Conservation (phyloP, 1,140 invertebrate genomes). For the Drosophila sucinea region DNA sequence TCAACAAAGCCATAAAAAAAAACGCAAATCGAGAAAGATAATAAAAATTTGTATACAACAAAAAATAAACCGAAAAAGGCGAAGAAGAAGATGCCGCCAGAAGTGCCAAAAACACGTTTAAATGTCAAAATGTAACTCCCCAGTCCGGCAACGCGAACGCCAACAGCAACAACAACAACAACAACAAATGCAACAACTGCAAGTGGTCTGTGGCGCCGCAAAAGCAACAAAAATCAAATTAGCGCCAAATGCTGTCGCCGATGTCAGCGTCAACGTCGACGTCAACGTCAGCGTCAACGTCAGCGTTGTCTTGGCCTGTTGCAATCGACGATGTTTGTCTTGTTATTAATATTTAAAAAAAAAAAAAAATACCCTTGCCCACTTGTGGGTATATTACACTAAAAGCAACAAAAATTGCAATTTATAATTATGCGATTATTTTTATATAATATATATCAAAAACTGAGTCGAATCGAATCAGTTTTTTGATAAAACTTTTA, state of each 20-base stretch:
- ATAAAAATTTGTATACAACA: constrained; percentile 68
- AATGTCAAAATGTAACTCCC: constrained; percentile 76
- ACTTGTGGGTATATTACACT: neutral
- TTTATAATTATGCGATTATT: too few species aligned
- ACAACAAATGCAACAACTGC: constrained; percentile 45
- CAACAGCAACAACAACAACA: constrained; percentile 32
- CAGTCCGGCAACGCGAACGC: constrained; percentile 17
- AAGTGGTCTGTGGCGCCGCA: constrained; percentile 66
- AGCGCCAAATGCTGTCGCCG: constrained; percentile 62
- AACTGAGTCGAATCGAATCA: too few species aligned
- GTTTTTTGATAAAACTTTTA: too few species aligned
- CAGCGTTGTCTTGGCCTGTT: constrained; percentile 40
- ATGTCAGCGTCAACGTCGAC: constrained; percentile 9
- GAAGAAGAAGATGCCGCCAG: constrained; percentile 48
- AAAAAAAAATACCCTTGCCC: neutral
- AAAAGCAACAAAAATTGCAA: too few species aligned
- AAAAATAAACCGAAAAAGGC: constrained; percentile 33
- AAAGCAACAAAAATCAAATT: constrained; percentile 74
- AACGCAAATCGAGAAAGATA: constrained; percentile 71
- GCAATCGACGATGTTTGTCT: constrained; percentile 60
- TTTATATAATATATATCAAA: too few species aligned
- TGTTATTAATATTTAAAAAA: constrained; percentile 40
- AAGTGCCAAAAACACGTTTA: constrained; percentile 78
- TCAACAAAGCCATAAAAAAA: constrained; percentile 39
- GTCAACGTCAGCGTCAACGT: constrained; percentile 1